Evolutionary conservation across 2,113 vertebrate genomes (phyloP), one percentile per base, ranked within the genome.

Genomic region (Macroglossus sobrinus): DNA sequence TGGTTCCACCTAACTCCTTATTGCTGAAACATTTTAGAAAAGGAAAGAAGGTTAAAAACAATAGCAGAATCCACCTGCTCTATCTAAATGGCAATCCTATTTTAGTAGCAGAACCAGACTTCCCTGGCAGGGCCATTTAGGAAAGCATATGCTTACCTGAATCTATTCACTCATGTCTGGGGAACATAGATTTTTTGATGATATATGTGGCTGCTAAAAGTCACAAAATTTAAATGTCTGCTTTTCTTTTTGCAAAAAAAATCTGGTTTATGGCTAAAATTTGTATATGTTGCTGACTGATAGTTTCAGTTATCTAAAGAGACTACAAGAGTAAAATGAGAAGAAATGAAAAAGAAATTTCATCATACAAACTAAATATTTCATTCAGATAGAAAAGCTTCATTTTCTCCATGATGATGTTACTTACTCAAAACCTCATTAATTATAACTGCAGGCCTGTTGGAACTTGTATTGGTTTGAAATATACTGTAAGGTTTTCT

Each of bases 41-140:
- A 78, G 66, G 35, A 84, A 57, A 21, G 33, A 53, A 82, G 21
- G 53, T 45, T 71, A 76, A 89, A 85, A 96, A 93, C 66, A 91
- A 88, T 81, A 72, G 88, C 50, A 64, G 72, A 59, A 76, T 45
- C 78, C 66, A 96, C 88, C 87, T 96, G 91, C 47, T 94, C 35
- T 79, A 95, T 50, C 47, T 50, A 50, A 96, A 94, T 93, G 93
- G 92, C 43, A 94, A 63, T 57, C 64, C 75, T 69, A 55, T 97
- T 97, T 97, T 94, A 80, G 94, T 26, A 89, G 33, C 40, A 95
- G 53, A 84, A 57, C 45, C 88, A 96, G 96, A 95, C 57, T 80
- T 84, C 33, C 80, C 21, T 93, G 71, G 81, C 55, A 91, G 66
- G 40, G 16, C 75, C 88, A 45, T 57, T 81, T 47, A 85, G 66